These are phyloP conservation scores for Thunnus maccoyii DNA, from an alignment of 2,113 vertebrate genomes.

Conservation along the genomic window DNA sequence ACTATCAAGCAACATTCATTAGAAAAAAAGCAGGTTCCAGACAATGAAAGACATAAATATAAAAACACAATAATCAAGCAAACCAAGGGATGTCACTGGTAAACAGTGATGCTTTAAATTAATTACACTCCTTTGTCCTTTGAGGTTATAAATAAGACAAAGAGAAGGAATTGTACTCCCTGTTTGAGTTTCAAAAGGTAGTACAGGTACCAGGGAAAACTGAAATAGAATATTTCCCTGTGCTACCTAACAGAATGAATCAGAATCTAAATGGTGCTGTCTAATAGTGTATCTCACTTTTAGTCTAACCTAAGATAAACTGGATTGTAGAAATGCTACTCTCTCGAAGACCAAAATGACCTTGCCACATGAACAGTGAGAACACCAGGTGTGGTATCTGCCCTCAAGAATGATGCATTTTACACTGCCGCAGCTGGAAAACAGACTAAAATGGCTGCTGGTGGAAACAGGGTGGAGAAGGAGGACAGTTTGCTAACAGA, in stretches of 20 bases:
- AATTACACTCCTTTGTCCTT: constrained; percentile 60
- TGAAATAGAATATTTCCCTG: constrained; percentile 22
- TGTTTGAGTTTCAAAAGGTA: constrained; percentile 50
- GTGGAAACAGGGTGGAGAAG: constrained; percentile 57
- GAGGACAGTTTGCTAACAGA: constrained; percentile 51
- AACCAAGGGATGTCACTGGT: constrained; percentile 59
- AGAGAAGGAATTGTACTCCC: constrained; percentile 44
- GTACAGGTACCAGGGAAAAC: constrained; percentile 54
- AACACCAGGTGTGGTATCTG: neutral
- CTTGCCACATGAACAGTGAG: neutral
- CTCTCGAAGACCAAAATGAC: constrained; percentile 43
- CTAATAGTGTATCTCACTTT: constrained; percentile 35
- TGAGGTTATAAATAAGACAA: constrained; percentile 61
- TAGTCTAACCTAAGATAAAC: constrained; percentile 32
- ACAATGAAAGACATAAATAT: constrained; percentile 59
- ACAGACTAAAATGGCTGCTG: constrained; percentile 67
- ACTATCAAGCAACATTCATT: constrained; percentile 53
- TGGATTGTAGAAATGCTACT: constrained; percentile 22
- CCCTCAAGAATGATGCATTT: constrained; percentile 25
- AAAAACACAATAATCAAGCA: constrained; percentile 58
- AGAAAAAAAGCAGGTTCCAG: neutral
- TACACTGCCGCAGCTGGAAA: constrained; percentile 38
- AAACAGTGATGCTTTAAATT: constrained; percentile 66
- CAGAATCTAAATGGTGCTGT: constrained; percentile 30
- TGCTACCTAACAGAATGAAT: constrained; percentile 32